Conservation (phyloP, 2,888 invertebrate genomes). For the Incurvaria masculella region DNA sequence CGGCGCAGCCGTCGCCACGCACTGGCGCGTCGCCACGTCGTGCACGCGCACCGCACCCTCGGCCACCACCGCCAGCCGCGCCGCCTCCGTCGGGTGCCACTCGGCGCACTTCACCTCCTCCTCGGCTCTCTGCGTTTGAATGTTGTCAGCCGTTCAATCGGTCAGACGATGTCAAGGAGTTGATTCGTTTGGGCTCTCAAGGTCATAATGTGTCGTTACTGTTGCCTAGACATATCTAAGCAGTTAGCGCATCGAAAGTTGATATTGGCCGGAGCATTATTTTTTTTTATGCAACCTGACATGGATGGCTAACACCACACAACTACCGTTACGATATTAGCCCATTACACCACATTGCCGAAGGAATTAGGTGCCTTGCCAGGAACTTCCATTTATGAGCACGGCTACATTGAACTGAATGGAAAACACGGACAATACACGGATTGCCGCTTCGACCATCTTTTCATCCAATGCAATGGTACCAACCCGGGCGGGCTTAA, state of each 20-base stretch:
- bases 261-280: no score
- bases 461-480: no score
- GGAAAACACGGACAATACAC: no score
- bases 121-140: constrained; percentile 53
- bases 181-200: background rate
- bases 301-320: no score
- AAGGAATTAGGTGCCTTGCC: no score
- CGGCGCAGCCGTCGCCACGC: constrained; percentile 39
- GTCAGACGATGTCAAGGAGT: background rate
- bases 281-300: no score
- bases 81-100: constrained; percentile 81
- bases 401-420: no score
- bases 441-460: no score
- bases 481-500: no score
- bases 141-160: constrained; percentile 4
- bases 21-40: constrained; percentile 62
- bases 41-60: constrained; percentile 75
- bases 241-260: background rate
- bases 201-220: background rate
- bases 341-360: no score
- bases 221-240: background rate
- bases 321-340: no score
- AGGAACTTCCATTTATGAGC: no score
- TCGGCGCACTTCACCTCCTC: constrained; percentile 76
- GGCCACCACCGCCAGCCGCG: constrained; percentile 69